A percentile compares a stretch with the other conserved stretches of the same genome.
phyloP scores from a whole-genome alignment of 2,113 vertebrate genomes.

The Lepidiolamprologus cunningtoni region DNA sequence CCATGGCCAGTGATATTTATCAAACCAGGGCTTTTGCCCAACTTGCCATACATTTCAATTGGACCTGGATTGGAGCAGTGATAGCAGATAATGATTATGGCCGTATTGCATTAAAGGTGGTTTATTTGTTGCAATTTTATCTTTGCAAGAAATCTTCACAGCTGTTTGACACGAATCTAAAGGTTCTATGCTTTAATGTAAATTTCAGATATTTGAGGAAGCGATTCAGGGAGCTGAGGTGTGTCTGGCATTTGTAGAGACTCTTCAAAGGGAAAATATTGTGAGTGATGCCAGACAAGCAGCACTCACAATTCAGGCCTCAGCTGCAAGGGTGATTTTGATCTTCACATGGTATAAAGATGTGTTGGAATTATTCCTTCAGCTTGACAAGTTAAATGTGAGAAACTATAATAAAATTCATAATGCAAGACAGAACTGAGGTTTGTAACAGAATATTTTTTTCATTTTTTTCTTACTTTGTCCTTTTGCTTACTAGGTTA shows the following conservation, averaged over 20 bases:
- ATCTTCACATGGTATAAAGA: slow-evolving; percentile 61
- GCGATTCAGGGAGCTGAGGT: slow-evolving; percentile 35
- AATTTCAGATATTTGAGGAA: slow-evolving; percentile 49
- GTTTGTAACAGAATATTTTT: not conserved
- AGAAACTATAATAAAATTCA: not conserved
- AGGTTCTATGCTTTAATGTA: not conserved
- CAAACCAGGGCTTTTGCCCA: slow-evolving; percentile 61
- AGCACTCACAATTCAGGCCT: slow-evolving; percentile 44
- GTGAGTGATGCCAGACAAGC: slow-evolving; percentile 27
- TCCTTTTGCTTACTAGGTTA: slow-evolving; percentile 21
- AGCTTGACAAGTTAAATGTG: slow-evolving; percentile 60
- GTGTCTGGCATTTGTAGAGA: slow-evolving; percentile 63
- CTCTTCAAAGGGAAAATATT: slow-evolving; percentile 32
- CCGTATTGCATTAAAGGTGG: slow-evolving; percentile 44
- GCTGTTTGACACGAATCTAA: not conserved
- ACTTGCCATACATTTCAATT: slow-evolving; percentile 55
- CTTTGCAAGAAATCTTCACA: not conserved
- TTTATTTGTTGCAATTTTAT: not conserved
- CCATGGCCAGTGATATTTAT: slow-evolving; percentile 67
- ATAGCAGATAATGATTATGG: slow-evolving; percentile 65
- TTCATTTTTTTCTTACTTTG: not conserved
- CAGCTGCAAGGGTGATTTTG: slow-evolving; percentile 58
- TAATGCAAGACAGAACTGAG: not conserved
- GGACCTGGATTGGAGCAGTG: slow-evolving; percentile 70
- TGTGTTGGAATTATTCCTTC: slow-evolving; percentile 39